Evolutionary conservation across 2,113 vertebrate genomes (phyloP), one percentile per base, ranked within the genome.

Genomic region (Hyperopisus bebe): DNA sequence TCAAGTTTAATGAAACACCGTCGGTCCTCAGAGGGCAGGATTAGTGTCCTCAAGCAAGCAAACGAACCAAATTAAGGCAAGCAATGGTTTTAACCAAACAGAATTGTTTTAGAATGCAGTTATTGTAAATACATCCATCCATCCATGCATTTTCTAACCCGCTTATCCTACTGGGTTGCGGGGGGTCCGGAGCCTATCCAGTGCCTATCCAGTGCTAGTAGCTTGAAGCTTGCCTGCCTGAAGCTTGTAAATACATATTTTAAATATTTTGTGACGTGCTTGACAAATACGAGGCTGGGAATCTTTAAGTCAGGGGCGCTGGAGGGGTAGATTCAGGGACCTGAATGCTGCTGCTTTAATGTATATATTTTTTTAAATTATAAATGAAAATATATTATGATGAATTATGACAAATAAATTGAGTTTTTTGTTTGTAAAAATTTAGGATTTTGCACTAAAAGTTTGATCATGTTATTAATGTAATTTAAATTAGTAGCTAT

Each of bases 51-150:
- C 74, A 80, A 80, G 35, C 11, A 80, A 42, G 74, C 74, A 80
- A 80, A 42, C 35, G 35, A 19, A 80, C 35, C 74, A 77, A 39
- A 42, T 77, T 42, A 77, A 77, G 17, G 74, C 13, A 19, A 39
- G 74, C 31, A 39, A 35, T 35, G 35, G 70, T 39, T 77, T 77
- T 39, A 77, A 77, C 74, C 35, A 70, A 31, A 42, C 13, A 27
- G 35, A 80, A 42, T 80, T 80, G 17, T 80, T 42, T 17, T 19
- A 42, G 8, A 44, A 84, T n/a, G n/a, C 44, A 46, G n/a, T 80
- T 5, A 39, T 80, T 80, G 24, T 84, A 84, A 84, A 47, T 86
- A 86, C 83, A 53, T n/a, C n/a, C n/a, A n/a, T n/a, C n/a, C n/a
- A n/a, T n/a, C n/a, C n/a, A n/a, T n/a, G n/a, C n/a, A n/a, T n/a